Conservation (phyloP, 92 coral and sea anemone species). For the Pocillopora grandis region DNA sequence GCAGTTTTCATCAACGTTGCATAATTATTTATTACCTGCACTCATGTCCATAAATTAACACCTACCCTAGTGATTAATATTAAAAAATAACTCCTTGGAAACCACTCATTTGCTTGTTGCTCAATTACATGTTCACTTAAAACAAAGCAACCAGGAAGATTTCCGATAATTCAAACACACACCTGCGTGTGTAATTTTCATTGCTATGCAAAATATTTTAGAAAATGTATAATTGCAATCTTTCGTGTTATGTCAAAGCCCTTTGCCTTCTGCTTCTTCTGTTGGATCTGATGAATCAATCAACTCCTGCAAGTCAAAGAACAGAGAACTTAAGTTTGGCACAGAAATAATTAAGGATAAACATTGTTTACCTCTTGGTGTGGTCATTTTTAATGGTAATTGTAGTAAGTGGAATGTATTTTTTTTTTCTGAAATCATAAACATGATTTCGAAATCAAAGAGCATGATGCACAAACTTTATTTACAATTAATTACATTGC, state of each 20-base stretch:
- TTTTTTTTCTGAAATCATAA: no score
- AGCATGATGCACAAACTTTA: no score
- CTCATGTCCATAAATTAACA: constrained; percentile 20
- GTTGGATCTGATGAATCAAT: background rate
- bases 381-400: no score
- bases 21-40: background rate
- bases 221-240: constrained; percentile 7
- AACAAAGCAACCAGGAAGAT: constrained; percentile 8
- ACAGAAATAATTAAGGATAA: background rate
- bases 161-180: constrained; percentile 9
- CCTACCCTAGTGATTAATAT: background rate
- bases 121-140: background rate
- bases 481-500: no score
- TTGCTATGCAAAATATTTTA: constrained; percentile 21
- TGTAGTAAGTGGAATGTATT: no score
- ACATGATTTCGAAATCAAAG: no score
- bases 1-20: background rate
- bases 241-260: background rate
- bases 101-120: constrained; percentile 2
- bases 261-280: background rate
- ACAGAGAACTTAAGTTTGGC: background rate
- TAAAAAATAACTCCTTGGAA: constrained; percentile 22
- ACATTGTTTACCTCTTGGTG: no score
- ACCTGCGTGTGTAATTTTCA: background rate
- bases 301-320: background rate